Percentiles rank a stretch among this genome's conserved stretches.
Evolutionary conservation across 2,797 vertebrate species (phyloP).

Genomic region (Enoplosus armatus): DNA sequence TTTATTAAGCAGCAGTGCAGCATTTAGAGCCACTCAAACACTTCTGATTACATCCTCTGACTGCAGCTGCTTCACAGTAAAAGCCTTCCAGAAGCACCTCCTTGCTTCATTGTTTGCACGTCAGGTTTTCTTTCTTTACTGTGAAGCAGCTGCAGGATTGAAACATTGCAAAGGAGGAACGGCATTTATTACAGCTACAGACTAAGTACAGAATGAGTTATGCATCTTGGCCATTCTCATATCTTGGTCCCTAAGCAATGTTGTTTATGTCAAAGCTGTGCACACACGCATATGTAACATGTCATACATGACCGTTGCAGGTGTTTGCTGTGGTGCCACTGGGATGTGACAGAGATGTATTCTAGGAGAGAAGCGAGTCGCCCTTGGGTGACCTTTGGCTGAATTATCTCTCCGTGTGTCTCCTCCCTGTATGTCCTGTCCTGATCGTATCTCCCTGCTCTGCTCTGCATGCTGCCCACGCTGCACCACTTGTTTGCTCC

Average conservation of each 20-base stretch:
- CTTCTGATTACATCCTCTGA: background rate
- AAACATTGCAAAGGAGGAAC: background rate
- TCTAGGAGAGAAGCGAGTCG: slow-evolving; percentile 27
- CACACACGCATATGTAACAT: background rate
- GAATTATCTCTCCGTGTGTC: slow-evolving; percentile 51
- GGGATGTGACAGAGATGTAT: slow-evolving; percentile 38
- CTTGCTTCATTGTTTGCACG: background rate
- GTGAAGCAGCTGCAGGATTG: slow-evolving; percentile 17
- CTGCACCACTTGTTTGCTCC: slow-evolving; percentile 61
- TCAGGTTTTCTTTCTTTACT: background rate
- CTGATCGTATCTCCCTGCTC: slow-evolving; percentile 67
- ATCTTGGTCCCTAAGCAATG: background rate
- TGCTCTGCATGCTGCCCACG: slow-evolving; percentile 64
- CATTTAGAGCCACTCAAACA: background rate
- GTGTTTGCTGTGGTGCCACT: slow-evolving; percentile 31
- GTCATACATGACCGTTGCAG: slow-evolving; percentile 12
- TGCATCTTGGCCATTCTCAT: background rate
- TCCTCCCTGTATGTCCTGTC: slow-evolving; percentile 52
- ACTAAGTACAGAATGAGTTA: background rate
- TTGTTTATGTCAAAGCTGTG: slow-evolving; percentile 7
- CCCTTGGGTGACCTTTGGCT: slow-evolving; percentile 67
- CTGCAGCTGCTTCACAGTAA: slow-evolving; percentile 1
- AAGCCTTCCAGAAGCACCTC: background rate
- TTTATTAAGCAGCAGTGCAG: background rate
- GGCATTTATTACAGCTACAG: background rate